Evolutionary conservation across 92 coral and sea anemone species (phyloP), one percentile per base, ranked within the genome.

Genomic region (Micromussa lordhowensis): DNA sequence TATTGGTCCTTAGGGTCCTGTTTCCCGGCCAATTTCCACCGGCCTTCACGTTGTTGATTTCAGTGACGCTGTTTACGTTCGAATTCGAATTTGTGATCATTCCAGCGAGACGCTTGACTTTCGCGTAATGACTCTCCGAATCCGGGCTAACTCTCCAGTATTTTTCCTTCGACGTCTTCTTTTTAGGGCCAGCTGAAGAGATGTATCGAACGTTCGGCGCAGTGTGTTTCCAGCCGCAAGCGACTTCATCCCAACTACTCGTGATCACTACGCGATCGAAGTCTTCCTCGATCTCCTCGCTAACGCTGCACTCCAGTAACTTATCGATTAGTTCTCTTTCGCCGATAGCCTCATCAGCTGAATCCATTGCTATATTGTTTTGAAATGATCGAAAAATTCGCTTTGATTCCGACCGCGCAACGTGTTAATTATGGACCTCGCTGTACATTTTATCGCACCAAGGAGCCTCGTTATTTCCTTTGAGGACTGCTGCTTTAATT

Each of bases 81-180:
- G 92, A 59, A 70, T 91, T 93, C 88, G 98, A 95, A 79, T 90
- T 87, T 2, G 98, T 90, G 63, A 95, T 92, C 88, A 95, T 77
- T 70, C 96, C 95, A 26, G 94, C 98, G 35, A 95, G 94, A 63
- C 94, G 92, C 91, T 92, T 95, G 24, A 95, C 98, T 73, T 83
- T 93, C 30, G 92, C 88, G 32, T 92, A 95, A 81, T 95, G 94
- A 79, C 89, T 91, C 79, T 95, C 98, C 7, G 87, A 83, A 38
- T 95, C 98, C 5, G 94, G 94, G 86, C 94, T 92, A 48, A 76
- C 49, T 64, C 89, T 89, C 15, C 89, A 80, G 44, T 73, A 61
- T 79, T 95, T 95, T 49, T 95, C 98, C 79, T 94, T 95, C 17
- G 68, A 61, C 14, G 94, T 36, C 86, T 92, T 95, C 89, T 90